Evolutionary conservation across 2,888 invertebrate species (phyloP).

Genomic region (Phoenoteleia sp.): DNA sequence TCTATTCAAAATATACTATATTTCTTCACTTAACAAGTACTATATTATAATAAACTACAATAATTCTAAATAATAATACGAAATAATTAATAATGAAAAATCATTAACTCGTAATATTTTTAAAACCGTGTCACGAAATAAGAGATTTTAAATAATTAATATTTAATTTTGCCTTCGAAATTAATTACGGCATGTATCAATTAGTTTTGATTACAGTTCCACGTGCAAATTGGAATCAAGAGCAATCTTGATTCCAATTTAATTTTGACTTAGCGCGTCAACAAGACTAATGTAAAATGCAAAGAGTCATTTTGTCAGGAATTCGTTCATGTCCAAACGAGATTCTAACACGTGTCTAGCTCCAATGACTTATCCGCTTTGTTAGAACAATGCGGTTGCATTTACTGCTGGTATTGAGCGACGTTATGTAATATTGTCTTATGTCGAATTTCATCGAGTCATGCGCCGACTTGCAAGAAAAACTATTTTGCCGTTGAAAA

Average conservation of each 20-base stretch:
- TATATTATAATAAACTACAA: too few relatives aligned
- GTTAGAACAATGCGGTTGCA: slow-evolving; percentile 29
- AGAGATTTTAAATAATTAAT: too few relatives aligned
- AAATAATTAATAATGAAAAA: too few relatives aligned
- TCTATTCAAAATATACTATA: too few relatives aligned
- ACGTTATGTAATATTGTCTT: slow-evolving; percentile 34
- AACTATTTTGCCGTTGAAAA: slow-evolving; percentile 33
- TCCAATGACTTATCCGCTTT: slow-evolving; percentile 32
- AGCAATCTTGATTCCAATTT: neutral
- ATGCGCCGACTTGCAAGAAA: slow-evolving; percentile 24
- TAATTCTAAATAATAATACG: too few relatives aligned
- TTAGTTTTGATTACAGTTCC: too few relatives aligned
- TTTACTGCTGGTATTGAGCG: slow-evolving; percentile 37
- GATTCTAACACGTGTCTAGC: slow-evolving; percentile 29
- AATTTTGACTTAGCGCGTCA: neutral
- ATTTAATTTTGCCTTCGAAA: too few relatives aligned
- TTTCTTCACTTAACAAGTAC: too few relatives aligned
- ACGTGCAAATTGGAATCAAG: too few relatives aligned
- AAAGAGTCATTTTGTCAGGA: slow-evolving; percentile 9
- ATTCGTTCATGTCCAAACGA: slow-evolving; percentile 15
- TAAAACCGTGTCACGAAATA: too few relatives aligned
- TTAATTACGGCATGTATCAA: too few relatives aligned
- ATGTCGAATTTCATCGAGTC: slow-evolving; percentile 48
- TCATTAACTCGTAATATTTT: too few relatives aligned
- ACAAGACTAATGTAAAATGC: neutral